Base-by-base conservation (phyloP, 2,888 invertebrate species). In the Tenthredo mesomela region DNA sequence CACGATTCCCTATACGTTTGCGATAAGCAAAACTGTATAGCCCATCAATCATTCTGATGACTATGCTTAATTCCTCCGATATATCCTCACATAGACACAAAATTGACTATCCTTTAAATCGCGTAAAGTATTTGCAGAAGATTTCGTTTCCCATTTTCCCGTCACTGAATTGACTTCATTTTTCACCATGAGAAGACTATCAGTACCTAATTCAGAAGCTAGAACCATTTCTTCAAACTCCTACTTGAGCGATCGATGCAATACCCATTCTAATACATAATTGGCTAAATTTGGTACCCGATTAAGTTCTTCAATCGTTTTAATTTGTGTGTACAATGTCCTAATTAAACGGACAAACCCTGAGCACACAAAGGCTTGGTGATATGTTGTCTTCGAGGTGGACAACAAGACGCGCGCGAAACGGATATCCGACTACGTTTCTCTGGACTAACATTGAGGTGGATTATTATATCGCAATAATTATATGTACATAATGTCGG, bases 341-440 rank as follows among this genome's bases (percentile, higher is more conserved):
- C 65, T 25, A 37, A 82, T 65, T 21, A 82, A 82, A 82, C 58
- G 37, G 82, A 25, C 82, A 21, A 82, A 43, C 40, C 43, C 82
- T 65, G 4, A 61, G 82, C 29, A 43, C 21, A 65, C 65, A 65
- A 82, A 65, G 82, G 82, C 40, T 82, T 1, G 82, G 82, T 18
- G 78, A 29, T 47, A 29, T 47, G 5, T 29, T 47, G 21, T 25
- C 47, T 67, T 67, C 67, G 10, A 80, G 21, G 40, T 67, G 18
- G 33, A 67, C 29, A 70, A 37, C 33, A 50, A 47, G 65, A 82
- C 25, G 43, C 82, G 43, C 82, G 67, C 61, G n/a, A 61, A 61
- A 61, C 37, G 82, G 70, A 82, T 82, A 82, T 82, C 67, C 82
- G 82, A 82, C 67, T 33, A 67, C n/a, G 47, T 47, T 67, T 25